Conservation (phyloP, 1,140 invertebrate species). For the Drosophila mojavensis region DNA sequence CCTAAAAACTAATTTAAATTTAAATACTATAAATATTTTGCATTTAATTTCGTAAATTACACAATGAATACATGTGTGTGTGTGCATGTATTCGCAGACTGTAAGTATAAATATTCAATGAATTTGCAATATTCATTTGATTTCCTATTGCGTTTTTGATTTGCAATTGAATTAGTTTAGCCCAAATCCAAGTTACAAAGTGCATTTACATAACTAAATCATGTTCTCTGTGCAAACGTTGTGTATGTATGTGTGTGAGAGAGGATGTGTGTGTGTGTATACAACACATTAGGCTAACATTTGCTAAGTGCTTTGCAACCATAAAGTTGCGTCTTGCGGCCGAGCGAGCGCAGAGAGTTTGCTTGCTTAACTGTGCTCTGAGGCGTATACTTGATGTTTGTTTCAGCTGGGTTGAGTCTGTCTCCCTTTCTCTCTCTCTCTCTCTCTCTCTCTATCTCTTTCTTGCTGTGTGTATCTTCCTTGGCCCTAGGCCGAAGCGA, state of each 20-base stretch:
- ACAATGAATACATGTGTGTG: slow-evolving; percentile 7
- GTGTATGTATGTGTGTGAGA: slow-evolving; percentile 14
- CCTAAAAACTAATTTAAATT: slow-evolving; percentile 40
- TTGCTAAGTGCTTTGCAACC: slow-evolving; percentile 35
- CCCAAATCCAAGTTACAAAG: slow-evolving; percentile 61
- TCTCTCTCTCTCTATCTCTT: neutral
- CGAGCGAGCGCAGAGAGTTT: neutral
- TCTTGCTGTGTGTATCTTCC: neutral
- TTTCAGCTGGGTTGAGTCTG: slow-evolving; percentile 30
- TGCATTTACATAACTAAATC: slow-evolving; percentile 53
- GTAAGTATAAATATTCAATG: slow-evolving; percentile 57
- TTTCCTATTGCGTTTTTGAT: slow-evolving; percentile 40
- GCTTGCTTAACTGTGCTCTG: slow-evolving; percentile 15
- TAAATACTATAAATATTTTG: slow-evolving; percentile 22
- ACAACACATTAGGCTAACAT: slow-evolving; percentile 66
- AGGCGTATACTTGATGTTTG: slow-evolving; percentile 73
- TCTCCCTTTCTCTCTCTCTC: neutral
- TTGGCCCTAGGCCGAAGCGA: slow-evolving; percentile 2
- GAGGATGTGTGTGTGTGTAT: slow-evolving; percentile 17
- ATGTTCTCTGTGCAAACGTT: neutral
- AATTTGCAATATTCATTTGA: slow-evolving; percentile 11
- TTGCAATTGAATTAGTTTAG: slow-evolving; percentile 61
- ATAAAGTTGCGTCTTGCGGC: slow-evolving; percentile 33
- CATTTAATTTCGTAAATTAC: slow-evolving; percentile 42
- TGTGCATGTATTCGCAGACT: slow-evolving; percentile 7